A percentile compares a stretch with the other conserved stretches of the same genome.
phyloP scores from a whole-genome alignment of 2,888 invertebrate species.

The Drosophila parthenogenetica region DNA sequence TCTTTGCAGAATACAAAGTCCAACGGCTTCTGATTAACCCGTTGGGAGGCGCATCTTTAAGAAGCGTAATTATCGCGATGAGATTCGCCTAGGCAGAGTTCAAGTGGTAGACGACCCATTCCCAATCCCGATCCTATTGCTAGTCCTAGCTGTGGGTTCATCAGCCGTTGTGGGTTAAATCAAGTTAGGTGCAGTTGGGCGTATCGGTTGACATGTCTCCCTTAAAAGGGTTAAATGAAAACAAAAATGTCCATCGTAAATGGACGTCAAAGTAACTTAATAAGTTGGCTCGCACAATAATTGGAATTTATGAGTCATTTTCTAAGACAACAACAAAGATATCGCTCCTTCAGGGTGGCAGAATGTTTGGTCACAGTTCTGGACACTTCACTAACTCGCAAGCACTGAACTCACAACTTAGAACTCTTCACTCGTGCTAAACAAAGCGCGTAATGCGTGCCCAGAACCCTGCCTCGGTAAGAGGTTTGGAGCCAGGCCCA shows the following conservation, averaged over 20 bases:
- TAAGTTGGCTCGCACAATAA: constrained; percentile 75
- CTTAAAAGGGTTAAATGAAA: constrained; percentile 62
- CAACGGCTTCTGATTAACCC: constrained; percentile 69
- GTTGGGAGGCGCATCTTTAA: constrained; percentile 46
- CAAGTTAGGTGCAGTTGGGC: constrained; percentile 57
- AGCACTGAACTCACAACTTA: neutral
- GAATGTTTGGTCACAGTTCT: constrained; percentile 17
- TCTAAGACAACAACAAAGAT: constrained; percentile 15
- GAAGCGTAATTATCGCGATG: constrained; percentile 71
- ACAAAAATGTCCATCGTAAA: constrained; percentile 71
- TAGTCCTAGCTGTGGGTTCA: constrained; percentile 40
- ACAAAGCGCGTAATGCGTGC: constrained; percentile 67
- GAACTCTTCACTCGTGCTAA: constrained; percentile 43
- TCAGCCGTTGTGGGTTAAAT: constrained; percentile 56
- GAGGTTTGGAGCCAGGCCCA: constrained; percentile 53
- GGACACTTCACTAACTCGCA: constrained; percentile 11
- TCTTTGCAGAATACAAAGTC: constrained; percentile 56
- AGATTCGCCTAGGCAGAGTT: constrained; percentile 53
- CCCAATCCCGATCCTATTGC: neutral
- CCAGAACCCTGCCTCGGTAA: constrained; percentile 49
- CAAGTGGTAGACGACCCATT: constrained; percentile 40
- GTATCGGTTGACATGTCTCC: constrained; percentile 63
- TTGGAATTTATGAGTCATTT: constrained; percentile 75
- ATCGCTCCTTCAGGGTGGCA: constrained; percentile 21
- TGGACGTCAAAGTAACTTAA: constrained; percentile 68